Conservation (phyloP, 2,797 vertebrate genomes). For the Thaleichthys pacificus region DNA sequence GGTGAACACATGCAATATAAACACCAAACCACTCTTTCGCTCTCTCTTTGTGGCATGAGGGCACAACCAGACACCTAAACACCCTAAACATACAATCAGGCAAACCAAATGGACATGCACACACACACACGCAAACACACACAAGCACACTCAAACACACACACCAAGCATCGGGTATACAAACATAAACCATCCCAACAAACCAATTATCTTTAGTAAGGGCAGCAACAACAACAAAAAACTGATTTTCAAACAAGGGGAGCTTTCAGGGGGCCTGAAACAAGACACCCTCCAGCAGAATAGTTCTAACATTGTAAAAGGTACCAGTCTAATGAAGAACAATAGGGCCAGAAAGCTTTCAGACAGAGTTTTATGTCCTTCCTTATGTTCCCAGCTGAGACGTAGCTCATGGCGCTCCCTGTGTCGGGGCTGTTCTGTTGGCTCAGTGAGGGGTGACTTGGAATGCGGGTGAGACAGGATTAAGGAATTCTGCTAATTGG, state of each 20-base stretch:
- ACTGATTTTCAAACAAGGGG: conserved; percentile 51
- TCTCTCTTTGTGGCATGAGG: conserved; percentile 31
- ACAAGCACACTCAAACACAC: conserved; percentile 40
- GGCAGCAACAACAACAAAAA: conserved; percentile 27
- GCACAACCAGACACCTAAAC: conserved; percentile 57
- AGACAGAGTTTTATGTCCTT: conserved; percentile 48
- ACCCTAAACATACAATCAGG: conserved; percentile 59
- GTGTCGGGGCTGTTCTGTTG: conserved; percentile 30
- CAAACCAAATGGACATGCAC: conserved; percentile 10
- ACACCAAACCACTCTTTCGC: conserved; percentile 47
- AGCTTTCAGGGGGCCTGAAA: conserved; percentile 41
- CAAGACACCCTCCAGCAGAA: conserved; percentile 50
- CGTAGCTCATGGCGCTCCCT: conserved; percentile 43
- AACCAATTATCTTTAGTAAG: conserved; percentile 52
- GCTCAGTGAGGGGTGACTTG: conserved; percentile 66
- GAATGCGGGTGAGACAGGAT: conserved; percentile 69
- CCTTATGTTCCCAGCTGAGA: conserved; percentile 49
- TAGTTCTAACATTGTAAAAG: conserved; percentile 56
- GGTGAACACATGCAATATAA: conserved; percentile 50
- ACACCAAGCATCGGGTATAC: conserved; percentile 39
- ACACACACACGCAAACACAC: conserved; percentile 25
- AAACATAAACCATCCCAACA: conserved; percentile 56
- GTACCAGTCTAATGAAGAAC: conserved; percentile 52
- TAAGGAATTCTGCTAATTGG: conserved; percentile 47
- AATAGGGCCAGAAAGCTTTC: conserved; percentile 46